Percentiles rank a stretch among this genome's conserved stretches.
phyloP scores from a whole-genome alignment of 2,888 invertebrate genomes.

The Amphipoea oculea region DNA sequence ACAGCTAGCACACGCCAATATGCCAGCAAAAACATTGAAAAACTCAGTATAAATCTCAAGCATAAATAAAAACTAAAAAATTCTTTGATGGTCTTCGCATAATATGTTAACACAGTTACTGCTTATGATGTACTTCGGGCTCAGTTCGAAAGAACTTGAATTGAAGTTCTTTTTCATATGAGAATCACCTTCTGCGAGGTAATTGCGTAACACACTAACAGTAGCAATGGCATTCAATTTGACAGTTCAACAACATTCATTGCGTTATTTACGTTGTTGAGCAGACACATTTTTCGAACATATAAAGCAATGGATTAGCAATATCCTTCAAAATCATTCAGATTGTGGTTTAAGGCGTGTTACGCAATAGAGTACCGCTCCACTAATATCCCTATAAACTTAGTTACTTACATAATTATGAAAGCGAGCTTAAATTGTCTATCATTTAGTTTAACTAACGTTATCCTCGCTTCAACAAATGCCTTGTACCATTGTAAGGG shows the following conservation, averaged over 20 bases:
- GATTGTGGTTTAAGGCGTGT: not conserved
- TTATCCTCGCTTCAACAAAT: conserved; percentile 12
- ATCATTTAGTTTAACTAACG: conserved; percentile 12
- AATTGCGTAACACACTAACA: too few relatives aligned
- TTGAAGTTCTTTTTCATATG: not conserved
- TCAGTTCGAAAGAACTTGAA: not conserved
- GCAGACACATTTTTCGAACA: not conserved
- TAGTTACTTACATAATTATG: conserved; percentile 1
- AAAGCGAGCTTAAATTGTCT: not conserved
- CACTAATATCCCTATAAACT: not conserved
- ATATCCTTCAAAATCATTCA: not conserved
- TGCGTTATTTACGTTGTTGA: not conserved
- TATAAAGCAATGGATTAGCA: not conserved
- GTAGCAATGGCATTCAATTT: not conserved
- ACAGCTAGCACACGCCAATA: not conserved
- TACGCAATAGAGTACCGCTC: not conserved
- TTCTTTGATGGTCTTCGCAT: not conserved
- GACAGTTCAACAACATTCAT: not conserved
- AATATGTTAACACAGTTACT: not conserved
- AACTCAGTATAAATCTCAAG: not conserved
- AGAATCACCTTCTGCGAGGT: not conserved
- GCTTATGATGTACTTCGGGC: too few relatives aligned
- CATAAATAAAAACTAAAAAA: not conserved
- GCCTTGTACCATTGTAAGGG: conserved; percentile 36
- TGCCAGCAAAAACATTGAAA: not conserved